Evolutionary conservation across 2,797 vertebrate genomes (phyloP).

Genomic region (Pangasius mekongensis): DNA sequence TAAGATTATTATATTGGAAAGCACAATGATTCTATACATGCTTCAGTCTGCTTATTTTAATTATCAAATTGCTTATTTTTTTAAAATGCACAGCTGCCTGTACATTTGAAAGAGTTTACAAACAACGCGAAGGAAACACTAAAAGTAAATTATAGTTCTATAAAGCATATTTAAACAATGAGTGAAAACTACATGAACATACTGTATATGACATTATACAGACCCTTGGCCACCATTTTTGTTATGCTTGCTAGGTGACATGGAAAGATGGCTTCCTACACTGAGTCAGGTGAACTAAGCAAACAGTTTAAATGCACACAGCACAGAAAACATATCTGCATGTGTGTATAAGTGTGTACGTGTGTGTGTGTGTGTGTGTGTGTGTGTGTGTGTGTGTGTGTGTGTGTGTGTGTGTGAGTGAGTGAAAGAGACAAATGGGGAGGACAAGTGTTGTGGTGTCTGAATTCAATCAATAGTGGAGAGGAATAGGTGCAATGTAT

Average conservation of each 20-base stretch:
- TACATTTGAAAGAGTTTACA: not conserved
- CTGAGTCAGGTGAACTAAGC: not conserved
- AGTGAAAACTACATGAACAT: not conserved
- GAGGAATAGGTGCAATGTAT: slow-evolving; percentile 34
- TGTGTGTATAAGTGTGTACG: not conserved
- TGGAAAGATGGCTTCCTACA: not conserved
- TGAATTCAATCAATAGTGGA: slow-evolving; percentile 19
- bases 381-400: not conserved
- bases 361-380: not conserved
- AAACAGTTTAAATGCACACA: not conserved
- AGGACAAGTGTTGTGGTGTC: slow-evolving; percentile 29
- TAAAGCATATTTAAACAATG: not conserved
- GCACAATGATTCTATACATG: not conserved
- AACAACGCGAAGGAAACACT: not conserved
- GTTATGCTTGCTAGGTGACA: not conserved
- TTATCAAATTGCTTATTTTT: not conserved
- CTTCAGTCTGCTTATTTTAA: not conserved
- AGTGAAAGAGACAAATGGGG: not conserved
- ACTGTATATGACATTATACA: not conserved
- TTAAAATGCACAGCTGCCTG: not conserved
- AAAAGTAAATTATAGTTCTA: not conserved
- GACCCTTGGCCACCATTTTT: not conserved
- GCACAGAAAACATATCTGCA: not conserved
- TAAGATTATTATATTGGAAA: not conserved
- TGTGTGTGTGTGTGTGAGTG: not conserved